Percentiles rank a stretch among this genome's conserved stretches.
phyloP scores from a whole-genome alignment of 2,888 invertebrate species.

The Lycocerus yunnanus region DNA sequence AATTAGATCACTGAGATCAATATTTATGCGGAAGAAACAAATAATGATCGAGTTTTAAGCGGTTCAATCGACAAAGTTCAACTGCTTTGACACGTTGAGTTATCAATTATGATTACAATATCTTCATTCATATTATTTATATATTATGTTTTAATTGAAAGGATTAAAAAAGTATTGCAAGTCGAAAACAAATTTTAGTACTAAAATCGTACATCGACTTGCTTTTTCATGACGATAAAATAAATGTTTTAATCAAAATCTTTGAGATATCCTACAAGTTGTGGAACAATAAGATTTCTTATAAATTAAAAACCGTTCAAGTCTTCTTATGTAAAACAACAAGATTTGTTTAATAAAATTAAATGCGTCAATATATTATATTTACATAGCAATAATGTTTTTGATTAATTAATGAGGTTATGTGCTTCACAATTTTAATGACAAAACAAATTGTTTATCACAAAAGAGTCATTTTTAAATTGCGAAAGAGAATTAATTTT shows the following conservation, averaged over 20 bases:
- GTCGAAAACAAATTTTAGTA: not conserved
- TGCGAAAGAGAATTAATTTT: not conserved
- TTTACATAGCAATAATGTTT: not conserved
- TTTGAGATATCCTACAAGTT: not conserved
- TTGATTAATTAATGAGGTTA: conserved; percentile 1
- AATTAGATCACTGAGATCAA: not conserved
- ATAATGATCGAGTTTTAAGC: not conserved
- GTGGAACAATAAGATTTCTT: not conserved
- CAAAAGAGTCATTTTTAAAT: not conserved
- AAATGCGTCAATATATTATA: not conserved
- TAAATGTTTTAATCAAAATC: not conserved
- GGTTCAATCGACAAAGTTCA: conserved; percentile 1
- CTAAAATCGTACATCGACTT: not conserved
- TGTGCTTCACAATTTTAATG: not conserved
- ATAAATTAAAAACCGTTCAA: not conserved
- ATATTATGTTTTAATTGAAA: not conserved
- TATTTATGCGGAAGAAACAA: not conserved
- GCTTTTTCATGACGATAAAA: not conserved
- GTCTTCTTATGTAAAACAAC: not conserved
- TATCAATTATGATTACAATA: not conserved
- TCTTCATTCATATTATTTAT: not conserved
- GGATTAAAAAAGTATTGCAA: not conserved
- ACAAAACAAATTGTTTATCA: not conserved
- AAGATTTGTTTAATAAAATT: not conserved
- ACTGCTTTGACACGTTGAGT: not conserved